Base-by-base conservation (phyloP, 2,888 invertebrate genomes). In the Erebia aethiops region DNA sequence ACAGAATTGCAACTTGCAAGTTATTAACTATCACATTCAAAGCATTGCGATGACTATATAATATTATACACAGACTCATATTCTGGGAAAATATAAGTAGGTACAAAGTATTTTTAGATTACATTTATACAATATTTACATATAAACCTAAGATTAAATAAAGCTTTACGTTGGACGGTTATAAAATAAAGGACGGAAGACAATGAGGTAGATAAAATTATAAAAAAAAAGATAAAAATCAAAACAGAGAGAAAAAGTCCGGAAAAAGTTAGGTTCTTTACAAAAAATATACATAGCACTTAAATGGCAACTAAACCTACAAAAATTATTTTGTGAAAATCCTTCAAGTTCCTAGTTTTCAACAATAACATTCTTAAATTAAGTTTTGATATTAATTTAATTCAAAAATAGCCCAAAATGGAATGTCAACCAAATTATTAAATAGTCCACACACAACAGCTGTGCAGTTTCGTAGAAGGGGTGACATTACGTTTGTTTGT, bases 151-250 rank as follows among this genome's bases (percentile, higher is more conserved):
- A 76, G 72, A 67, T 81, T 80, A 82, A 82, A 82, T 90, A 89
- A 90, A 89, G 86, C 89, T 89, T 83, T 80, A 71, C 78, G 81
- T 65, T 82, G 90, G 89, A 90, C 85, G 89, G 87, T 84, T 80
- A 69, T 72, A 73, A 70, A 74, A 57, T 71, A 78, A 60, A 74
- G 77, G 74, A 80, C 69, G 78, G 81, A 79, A 77, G 77, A 77
- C 72, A 80, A 69, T 90, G 89, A 90, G 89, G 89, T 89, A 90
- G 89, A 82, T 87, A 77, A 76, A 77, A 70, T 77, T 61, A 71
- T 16, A 67, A 41, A 54, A 46, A 54, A 46, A 46, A 51, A 60
- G 26, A 46, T 10, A 51, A 16, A 51, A 58, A 21, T 43, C 10
- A 61, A 67, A 43, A 43, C 26, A 26, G 13, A n/a, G 60, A 16